Evolutionary conservation across 2,888 invertebrate species (phyloP).

Genomic region (Julus scanicus): DNA sequence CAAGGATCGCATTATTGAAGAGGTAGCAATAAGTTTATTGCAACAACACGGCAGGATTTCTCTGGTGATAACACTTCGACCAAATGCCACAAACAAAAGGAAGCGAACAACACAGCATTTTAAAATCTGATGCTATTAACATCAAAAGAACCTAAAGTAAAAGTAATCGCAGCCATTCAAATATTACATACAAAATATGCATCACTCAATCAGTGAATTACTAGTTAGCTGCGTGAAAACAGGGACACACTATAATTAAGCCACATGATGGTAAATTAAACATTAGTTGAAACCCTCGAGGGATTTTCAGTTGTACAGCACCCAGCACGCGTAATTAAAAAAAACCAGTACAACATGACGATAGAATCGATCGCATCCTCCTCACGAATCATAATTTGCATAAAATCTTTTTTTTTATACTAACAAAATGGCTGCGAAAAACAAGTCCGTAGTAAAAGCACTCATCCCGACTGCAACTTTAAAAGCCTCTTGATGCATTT

Average conservation of each 20-base stretch:
- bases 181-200: neutral
- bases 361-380: neutral
- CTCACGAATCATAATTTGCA: neutral
- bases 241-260: neutral
- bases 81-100: no score
- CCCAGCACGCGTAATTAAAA: neutral
- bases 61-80: no score
- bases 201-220: neutral
- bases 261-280: neutral
- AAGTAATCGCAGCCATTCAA: neutral
- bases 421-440: neutral
- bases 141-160: neutral
- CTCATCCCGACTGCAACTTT: constrained; percentile 18
- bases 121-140: no score
- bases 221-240: neutral
- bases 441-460: neutral
- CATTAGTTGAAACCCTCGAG: neutral
- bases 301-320: neutral
- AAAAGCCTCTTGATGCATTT: constrained; percentile 34
- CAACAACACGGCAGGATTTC: no score
- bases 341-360: neutral
- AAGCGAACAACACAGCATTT: no score
- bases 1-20: no score
- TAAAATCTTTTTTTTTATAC: neutral
- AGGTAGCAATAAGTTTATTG: no score